phyloP scores from a whole-genome alignment of 2,888 invertebrate species.

The Lycia hirtaria region DNA sequence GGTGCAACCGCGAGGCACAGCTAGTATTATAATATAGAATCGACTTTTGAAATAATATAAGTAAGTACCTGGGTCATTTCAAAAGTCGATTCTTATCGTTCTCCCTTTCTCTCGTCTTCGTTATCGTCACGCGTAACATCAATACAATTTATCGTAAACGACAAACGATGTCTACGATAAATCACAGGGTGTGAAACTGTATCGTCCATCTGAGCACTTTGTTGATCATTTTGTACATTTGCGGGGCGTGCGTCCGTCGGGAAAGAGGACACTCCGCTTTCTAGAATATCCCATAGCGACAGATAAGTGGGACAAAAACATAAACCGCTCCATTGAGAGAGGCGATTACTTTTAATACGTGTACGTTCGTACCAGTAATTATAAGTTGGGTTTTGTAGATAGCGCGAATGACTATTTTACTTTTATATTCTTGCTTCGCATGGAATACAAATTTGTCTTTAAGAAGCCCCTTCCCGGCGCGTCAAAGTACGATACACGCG shows the following conservation, averaged over 20 bases:
- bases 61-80: too few relatives aligned
- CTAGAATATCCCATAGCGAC: slow-evolving; percentile 26
- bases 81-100: neutral
- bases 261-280: slow-evolving; percentile 24
- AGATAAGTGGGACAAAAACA: slow-evolving; percentile 29
- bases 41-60: too few relatives aligned
- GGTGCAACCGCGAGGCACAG: too few relatives aligned
- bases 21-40: too few relatives aligned
- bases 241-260: slow-evolving; percentile 19
- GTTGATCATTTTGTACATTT: slow-evolving; percentile 28
- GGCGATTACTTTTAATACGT: slow-evolving; percentile 26
- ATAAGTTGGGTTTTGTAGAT: slow-evolving; percentile 1
- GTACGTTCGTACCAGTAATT: slow-evolving; percentile 10
- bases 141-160: slow-evolving; percentile 19
- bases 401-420: too few relatives aligned
- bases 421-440: too few relatives aligned
- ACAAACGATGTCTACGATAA: slow-evolving; percentile 25
- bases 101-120: too few relatives aligned
- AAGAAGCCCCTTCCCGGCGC: too few relatives aligned
- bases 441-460: too few relatives aligned
- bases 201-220: slow-evolving; percentile 30
- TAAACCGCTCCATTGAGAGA: slow-evolving; percentile 29
- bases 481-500: too few relatives aligned
- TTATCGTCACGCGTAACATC: slow-evolving; percentile 1
- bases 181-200: slow-evolving; percentile 32